Conservation (phyloP, 1,140 invertebrate genomes). For the Drosophila punjabiensis region DNA sequence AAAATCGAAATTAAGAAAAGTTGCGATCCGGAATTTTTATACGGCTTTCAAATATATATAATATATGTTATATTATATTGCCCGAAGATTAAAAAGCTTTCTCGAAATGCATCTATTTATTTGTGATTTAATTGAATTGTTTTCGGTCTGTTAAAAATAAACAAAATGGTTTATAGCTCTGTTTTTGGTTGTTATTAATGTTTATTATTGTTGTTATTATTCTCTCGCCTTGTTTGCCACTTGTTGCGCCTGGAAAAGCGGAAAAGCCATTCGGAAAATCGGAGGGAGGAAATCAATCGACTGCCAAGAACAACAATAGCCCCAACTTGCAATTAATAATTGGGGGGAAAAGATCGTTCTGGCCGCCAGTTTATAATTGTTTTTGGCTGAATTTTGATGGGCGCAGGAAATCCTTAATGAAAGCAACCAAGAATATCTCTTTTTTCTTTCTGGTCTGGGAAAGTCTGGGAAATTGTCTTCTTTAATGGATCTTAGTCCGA, state of each 20-base stretch:
- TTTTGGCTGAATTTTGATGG: conserved; percentile 70
- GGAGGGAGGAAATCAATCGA: conserved; percentile 34
- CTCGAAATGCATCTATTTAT: conserved; percentile 73
- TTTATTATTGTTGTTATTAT: conserved; percentile 38
- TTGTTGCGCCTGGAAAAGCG: conserved; percentile 50
- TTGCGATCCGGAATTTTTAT: conserved; percentile 2
- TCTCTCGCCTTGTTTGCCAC: conserved; percentile 36
- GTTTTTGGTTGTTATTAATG: conserved; percentile 27
- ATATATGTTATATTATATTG: conserved; percentile 5
- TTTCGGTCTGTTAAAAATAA: conserved; percentile 72
- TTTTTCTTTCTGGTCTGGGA: no score
- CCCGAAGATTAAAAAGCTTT: conserved; percentile 68
- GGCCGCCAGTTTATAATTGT: conserved; percentile 63
- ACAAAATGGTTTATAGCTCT: conserved; percentile 54
- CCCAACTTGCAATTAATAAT: conserved; percentile 50
- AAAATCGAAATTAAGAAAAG: conserved; percentile 32
- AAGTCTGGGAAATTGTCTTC: conserved; percentile 20
- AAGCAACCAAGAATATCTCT: conserved; percentile 13
- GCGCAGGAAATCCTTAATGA: conserved; percentile 78
- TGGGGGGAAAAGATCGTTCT: conserved; percentile 20
- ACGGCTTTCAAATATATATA: conserved; percentile 24
- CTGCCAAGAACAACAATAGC: conserved; percentile 40
- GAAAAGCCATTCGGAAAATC: conserved; percentile 7
- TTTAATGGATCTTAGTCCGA: conserved; percentile 28
- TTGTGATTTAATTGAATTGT: conserved; percentile 83